Evolutionary conservation across 2,113 vertebrate species (phyloP).

Genomic region (Alexandromys fortis): DNA sequence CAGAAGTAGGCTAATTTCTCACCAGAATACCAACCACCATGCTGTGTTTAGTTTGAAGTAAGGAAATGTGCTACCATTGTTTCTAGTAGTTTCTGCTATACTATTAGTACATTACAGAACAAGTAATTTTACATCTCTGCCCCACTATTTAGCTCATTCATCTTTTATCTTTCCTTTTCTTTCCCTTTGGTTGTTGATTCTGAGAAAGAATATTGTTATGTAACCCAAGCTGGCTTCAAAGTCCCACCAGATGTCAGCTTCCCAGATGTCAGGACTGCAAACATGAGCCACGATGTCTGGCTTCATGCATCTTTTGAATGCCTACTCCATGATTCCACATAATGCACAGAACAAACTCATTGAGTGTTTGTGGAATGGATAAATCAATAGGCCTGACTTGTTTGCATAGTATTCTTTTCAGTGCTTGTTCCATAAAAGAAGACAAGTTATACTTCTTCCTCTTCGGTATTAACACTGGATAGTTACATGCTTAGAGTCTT

Average conservation of each 20-base stretch:
- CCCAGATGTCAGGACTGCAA: not conserved
- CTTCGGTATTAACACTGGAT: constrained; percentile 14
- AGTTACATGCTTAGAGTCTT: not conserved
- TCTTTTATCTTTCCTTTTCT: not conserved
- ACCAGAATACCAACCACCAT: not conserved
- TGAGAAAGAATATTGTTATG: not conserved
- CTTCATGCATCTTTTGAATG: constrained; percentile 8
- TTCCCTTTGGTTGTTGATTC: not conserved
- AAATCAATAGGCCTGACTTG: not conserved
- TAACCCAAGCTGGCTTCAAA: not conserved
- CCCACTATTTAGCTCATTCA: not conserved
- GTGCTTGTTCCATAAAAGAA: not conserved
- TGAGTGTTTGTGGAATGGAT: not conserved
- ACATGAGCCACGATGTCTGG: not conserved
- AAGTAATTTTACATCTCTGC: not conserved
- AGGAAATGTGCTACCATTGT: not conserved
- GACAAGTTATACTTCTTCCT: not conserved
- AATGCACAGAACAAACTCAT: not conserved
- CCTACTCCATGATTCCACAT: not conserved
- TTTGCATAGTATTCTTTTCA: not conserved
- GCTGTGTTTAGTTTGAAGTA: not conserved
- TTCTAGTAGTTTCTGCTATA: not conserved
- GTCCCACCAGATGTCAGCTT: not conserved
- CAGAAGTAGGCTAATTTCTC: not conserved
- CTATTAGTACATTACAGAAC: not conserved